Conservation (phyloP, 2,888 invertebrate species). For the Drosophila ustulata region DNA sequence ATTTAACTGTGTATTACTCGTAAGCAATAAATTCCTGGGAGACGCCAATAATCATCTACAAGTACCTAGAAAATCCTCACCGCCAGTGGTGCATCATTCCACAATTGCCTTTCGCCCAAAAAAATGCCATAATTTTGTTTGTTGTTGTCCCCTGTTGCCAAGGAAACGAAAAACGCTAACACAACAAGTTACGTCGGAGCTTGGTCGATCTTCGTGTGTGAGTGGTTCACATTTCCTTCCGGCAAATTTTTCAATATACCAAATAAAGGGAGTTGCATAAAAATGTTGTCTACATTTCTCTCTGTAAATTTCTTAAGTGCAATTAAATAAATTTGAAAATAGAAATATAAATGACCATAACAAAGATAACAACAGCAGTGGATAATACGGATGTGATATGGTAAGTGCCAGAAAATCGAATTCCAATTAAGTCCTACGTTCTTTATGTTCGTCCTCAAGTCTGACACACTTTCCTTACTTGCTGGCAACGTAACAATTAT, state of each 20-base stretch:
- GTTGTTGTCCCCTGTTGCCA: slow-evolving; percentile 69
- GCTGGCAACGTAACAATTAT: slow-evolving; percentile 31
- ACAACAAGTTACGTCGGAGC: slow-evolving; percentile 71
- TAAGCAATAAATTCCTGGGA: slow-evolving; percentile 15
- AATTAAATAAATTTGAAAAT: slow-evolving; percentile 18
- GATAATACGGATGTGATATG: slow-evolving; percentile 43
- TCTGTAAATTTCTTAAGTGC: slow-evolving; percentile 22
- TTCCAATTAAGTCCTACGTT: slow-evolving; percentile 15
- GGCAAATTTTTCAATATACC: slow-evolving; percentile 63
- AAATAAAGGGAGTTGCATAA: slow-evolving; percentile 48
- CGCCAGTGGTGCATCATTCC: slow-evolving; percentile 16
- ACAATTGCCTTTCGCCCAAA: slow-evolving; percentile 32
- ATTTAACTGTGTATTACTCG: slow-evolving; percentile 31
- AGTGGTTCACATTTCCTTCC: slow-evolving; percentile 70
- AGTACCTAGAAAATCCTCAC: neutral
- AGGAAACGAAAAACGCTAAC: slow-evolving; percentile 79
- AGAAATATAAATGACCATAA: slow-evolving; percentile 1
- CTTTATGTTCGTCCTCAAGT: neutral
- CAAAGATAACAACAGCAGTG: neutral
- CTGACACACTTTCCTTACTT: neutral
- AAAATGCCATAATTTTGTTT: slow-evolving; percentile 62
- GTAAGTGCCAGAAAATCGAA: slow-evolving; percentile 61
- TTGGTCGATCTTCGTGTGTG: slow-evolving; percentile 55
- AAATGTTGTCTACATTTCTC: slow-evolving; percentile 1
- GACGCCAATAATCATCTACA: slow-evolving; percentile 22